Conservation (phyloP, 1,140 invertebrate species). For the Lerema accius region DNA sequence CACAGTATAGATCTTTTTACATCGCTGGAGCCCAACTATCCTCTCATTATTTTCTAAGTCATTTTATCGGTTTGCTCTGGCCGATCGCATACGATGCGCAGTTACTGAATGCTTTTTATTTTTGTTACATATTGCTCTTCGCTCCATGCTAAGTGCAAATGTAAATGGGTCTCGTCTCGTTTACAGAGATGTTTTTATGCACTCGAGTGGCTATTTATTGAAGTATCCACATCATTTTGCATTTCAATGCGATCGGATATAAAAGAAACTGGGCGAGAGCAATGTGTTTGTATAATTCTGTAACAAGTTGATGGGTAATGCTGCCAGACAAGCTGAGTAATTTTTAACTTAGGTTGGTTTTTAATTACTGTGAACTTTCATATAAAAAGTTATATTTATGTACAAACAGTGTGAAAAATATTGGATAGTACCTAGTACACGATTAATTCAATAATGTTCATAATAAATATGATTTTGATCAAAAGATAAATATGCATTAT, state of each 20-base stretch:
- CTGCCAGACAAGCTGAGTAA: no score
- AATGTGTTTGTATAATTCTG: constrained; percentile 12
- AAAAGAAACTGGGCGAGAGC: constrained; percentile 7
- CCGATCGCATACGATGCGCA: constrained; percentile 39
- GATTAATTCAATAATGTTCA: no score
- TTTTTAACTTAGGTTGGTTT: no score
- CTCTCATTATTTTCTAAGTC: constrained; percentile 21
- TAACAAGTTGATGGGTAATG: not conserved
- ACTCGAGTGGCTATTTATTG: constrained; percentile 62
- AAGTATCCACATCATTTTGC: constrained; percentile 50
- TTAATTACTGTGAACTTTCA: no score
- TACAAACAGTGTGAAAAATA: no score
- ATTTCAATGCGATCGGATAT: constrained; percentile 37
- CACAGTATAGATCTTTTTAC: no score
- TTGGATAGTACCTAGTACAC: no score
- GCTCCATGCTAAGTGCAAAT: constrained; percentile 67
- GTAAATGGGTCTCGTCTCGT: constrained; percentile 69
- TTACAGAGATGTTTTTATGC: constrained; percentile 71
- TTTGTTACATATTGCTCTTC: constrained; percentile 58
- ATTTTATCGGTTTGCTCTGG: constrained; percentile 30
- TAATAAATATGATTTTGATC: no score
- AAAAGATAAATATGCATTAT: no score
- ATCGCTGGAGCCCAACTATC: no score
- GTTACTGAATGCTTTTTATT: constrained; percentile 59
- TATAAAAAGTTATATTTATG: no score